Base-by-base conservation (phyloP, 2,797 vertebrate species). In the Salarias fasciatus region DNA sequence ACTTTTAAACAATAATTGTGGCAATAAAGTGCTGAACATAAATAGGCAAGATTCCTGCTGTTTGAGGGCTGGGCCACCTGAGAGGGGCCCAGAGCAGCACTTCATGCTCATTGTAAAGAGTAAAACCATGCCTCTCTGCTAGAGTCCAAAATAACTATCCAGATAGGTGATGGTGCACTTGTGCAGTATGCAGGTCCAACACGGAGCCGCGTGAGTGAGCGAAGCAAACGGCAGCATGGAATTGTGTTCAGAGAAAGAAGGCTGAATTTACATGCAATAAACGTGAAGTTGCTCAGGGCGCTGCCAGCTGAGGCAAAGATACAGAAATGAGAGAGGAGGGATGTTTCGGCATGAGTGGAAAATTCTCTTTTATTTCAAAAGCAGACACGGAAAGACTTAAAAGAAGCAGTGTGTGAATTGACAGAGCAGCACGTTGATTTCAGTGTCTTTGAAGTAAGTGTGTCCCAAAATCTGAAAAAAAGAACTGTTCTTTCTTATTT, bases 261-360 rank as follows among this genome's bases (percentile, higher is more conserved):
- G 24, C 40, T 38, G 42, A 44, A 29, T 69, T 48, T 29, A 47
- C 38, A 67, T 2, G 11, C n/a, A 35, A 13, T 9, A 47, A 31
- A 54, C 12, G 29, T 4, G 1, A 5, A 43, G 56, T 50, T 38
- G 11, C 24, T n/a, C 49, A 14, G 13, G 14, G 35, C 4, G 2
- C 12, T 41, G 31, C 4, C 10, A 56, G 47, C 8, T 36, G 31
- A 41, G 30, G 31, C 8, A 30, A 55, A 43, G 40, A 53, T 35
- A 13, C 38, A 44, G 0, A 36, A 10, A 65, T 9, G 4, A 6
- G 38, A 53, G n/a, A 8, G 46, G 30, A 46, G 18, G 62, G 62
- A 53, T 36, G 5, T 41, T 53, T 49, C 3, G 48, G 6, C 30
- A 36, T 30, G 11, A 50, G 37, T 1, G 0, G 38, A 55, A 58